Conservation (phyloP, 2,888 invertebrate species). For the Phengaris alcon region DNA sequence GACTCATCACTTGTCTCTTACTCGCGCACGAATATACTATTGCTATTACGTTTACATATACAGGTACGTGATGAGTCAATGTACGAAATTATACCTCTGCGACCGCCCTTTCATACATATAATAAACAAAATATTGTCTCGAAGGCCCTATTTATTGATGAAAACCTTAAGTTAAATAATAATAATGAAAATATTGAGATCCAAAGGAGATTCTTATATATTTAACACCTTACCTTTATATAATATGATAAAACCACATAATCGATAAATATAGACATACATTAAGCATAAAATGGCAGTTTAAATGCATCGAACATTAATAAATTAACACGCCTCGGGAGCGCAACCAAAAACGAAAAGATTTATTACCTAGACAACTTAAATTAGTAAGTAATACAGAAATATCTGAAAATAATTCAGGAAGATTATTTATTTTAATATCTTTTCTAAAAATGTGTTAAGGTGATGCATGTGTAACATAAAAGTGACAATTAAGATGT, state of each 20-base stretch:
- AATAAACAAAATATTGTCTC: too few species aligned
- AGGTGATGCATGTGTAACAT: conserved; percentile 52
- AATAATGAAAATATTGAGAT: not conserved
- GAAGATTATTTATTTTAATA: conserved; percentile 41
- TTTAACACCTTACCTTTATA: too few species aligned
- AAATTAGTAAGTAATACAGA: conserved; percentile 41
- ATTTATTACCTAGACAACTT: conserved; percentile 36
- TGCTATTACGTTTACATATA: too few species aligned
- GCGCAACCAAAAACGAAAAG: conserved; percentile 25
- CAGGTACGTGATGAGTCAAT: too few species aligned
- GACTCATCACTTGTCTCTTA: too few species aligned
- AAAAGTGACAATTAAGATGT: conserved; percentile 68
- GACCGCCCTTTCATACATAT: too few species aligned
- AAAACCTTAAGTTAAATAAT: too few species aligned
- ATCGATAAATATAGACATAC: conserved; percentile 7
- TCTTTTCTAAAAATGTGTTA: conserved; percentile 48
- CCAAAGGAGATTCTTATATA: not conserved
- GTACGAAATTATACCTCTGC: too few species aligned
- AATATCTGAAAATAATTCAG: conserved; percentile 41
- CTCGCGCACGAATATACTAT: too few species aligned
- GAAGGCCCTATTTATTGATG: too few species aligned
- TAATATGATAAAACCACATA: conserved; percentile 1
- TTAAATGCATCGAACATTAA: conserved; percentile 16
- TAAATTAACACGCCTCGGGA: conserved; percentile 16
- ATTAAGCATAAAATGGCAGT: conserved; percentile 18